Conservation (phyloP, 2,888 invertebrate species). For the Parnassius glacialis region DNA sequence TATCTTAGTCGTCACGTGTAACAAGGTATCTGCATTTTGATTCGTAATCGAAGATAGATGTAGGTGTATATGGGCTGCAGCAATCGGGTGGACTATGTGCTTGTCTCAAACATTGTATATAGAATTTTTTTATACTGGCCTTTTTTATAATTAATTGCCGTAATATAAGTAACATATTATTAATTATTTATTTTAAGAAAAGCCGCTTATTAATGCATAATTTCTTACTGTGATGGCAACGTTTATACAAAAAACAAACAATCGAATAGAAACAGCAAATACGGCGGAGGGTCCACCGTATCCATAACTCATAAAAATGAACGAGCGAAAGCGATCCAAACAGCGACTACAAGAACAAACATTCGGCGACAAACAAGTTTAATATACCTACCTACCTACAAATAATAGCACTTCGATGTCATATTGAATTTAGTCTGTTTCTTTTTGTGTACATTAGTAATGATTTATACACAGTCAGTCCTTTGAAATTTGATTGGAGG, state of each 20-base stretch:
- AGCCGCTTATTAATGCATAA: no score
- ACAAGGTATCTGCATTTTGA: no score
- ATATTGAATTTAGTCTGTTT: conserved; percentile 27
- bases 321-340: conserved; percentile 62
- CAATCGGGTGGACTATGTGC: no score
- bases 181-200: no score
- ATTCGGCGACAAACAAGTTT: conserved; percentile 52
- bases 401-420: conserved; percentile 30
- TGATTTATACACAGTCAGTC: conserved; percentile 25
- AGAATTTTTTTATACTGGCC: no score
- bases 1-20: no score
- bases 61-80: no score
- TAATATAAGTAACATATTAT: no score
- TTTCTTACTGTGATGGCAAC: conserved; percentile 20
- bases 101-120: no score
- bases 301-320: conserved; percentile 77
- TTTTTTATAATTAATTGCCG: no score
- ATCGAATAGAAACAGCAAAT: conserved; percentile 58
- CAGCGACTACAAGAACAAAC: conserved; percentile 56
- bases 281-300: conserved; percentile 57
- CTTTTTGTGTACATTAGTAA: conserved; percentile 24
- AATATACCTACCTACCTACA: conserved; percentile 30
- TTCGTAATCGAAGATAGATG: no score
- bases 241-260: conserved; percentile 47
- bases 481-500: conserved; percentile 27